Evolutionary conservation across 2,888 invertebrate species (phyloP).

Genomic region (Lasiommata megera): DNA sequence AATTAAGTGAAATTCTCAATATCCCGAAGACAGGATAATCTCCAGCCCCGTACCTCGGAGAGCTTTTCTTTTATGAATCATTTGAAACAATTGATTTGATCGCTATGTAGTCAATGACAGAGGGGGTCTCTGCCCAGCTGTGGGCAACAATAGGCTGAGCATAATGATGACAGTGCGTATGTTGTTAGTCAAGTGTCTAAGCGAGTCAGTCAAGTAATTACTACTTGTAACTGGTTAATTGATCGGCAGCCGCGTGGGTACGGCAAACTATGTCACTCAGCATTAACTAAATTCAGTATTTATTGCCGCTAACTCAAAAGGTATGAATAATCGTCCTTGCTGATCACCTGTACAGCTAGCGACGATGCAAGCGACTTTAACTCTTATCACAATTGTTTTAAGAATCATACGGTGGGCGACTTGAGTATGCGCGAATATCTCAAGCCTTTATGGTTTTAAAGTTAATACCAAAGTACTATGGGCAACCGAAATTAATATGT

Average conservation of each 20-base stretch:
- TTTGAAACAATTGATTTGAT: no score
- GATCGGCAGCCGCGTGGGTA: conserved; percentile 21
- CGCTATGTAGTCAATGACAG: no score
- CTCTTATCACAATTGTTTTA: background rate
- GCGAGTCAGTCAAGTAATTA: conserved; percentile 2
- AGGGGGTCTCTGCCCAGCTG: no score
- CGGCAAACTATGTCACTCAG: conserved; percentile 27
- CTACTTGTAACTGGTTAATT: conserved; percentile 14
- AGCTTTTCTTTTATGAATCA: no score
- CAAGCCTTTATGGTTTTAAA: conserved; percentile 4
- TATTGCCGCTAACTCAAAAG: conserved; percentile 24
- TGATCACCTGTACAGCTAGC: conserved; percentile 2
- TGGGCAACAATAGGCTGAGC: no score
- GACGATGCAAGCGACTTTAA: background rate
- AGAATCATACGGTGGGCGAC: background rate
- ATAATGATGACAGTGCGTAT: background rate
- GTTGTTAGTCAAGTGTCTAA: background rate
- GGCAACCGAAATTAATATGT: background rate
- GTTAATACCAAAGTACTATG: background rate
- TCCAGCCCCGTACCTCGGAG: no score
- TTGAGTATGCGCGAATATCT: background rate
- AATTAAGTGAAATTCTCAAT: no score
- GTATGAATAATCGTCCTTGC: conserved; percentile 23
- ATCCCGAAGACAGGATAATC: no score
- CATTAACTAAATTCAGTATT: conserved; percentile 30